These are phyloP conservation scores for Euglossa dilemma DNA, from an alignment of 1,140 invertebrate genomes.

Conservation along the genomic window DNA sequence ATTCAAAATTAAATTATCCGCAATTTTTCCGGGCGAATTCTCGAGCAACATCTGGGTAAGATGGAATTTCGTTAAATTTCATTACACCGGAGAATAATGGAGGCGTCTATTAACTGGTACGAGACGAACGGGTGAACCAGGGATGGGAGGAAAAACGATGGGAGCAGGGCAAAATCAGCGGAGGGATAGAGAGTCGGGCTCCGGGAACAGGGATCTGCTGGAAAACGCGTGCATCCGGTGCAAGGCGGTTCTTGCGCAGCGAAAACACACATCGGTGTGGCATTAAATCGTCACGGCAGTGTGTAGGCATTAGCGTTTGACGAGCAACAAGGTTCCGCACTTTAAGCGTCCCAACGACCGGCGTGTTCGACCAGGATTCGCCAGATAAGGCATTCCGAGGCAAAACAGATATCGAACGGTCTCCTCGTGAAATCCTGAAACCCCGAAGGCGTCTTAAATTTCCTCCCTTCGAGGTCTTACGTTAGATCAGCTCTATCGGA, in stretches of 20 bases:
- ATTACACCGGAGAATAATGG: neutral
- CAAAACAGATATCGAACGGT: neutral
- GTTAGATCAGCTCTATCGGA: neutral
- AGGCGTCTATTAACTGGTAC: neutral
- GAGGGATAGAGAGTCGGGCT: neutral
- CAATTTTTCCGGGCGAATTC: too few relatives aligned
- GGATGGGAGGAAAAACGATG: neutral
- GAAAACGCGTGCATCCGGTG: constrained; percentile 19
- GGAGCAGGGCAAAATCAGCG: neutral
- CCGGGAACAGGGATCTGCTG: neutral
- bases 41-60: too few relatives aligned
- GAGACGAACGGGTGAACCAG: neutral
- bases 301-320: constrained; percentile 46
- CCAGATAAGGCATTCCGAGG: constrained; percentile 13
- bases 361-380: constrained; percentile 16
- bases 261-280: constrained; percentile 35
- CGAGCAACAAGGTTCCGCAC: constrained; percentile 56
- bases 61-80: neutral
- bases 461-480: neutral
- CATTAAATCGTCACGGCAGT: constrained; percentile 46
- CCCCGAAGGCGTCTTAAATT: neutral
- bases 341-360: constrained; percentile 34
- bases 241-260: constrained; percentile 24
- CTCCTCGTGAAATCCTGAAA: neutral
- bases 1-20: too few relatives aligned